Evolutionary conservation across 2,797 vertebrate species (phyloP).

Genomic region (Brotula barbata): DNA sequence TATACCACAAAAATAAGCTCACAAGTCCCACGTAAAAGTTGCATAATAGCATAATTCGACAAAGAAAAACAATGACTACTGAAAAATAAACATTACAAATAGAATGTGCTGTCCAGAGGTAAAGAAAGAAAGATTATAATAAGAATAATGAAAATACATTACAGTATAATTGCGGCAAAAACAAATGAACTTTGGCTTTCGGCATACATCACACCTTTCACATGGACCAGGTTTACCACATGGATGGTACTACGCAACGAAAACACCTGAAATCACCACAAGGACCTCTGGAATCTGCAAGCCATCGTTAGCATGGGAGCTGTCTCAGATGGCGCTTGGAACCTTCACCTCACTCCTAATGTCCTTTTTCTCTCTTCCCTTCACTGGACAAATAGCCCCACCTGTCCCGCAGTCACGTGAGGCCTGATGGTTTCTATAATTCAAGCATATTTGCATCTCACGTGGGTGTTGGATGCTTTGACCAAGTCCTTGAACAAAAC

Average conservation of each 20-base stretch:
- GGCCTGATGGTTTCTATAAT: neutral
- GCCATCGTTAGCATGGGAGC: slow-evolving; percentile 8
- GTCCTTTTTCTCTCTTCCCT: neutral
- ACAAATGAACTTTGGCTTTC: neutral
- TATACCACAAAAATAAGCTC: too few relatives aligned
- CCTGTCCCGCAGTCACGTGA: slow-evolving; percentile 16
- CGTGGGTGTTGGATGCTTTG: neutral
- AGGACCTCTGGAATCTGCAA: slow-evolving; percentile 37
- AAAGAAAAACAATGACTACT: too few relatives aligned
- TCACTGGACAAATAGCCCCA: slow-evolving; percentile 2
- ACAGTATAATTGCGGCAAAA: too few relatives aligned
- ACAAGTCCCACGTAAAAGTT: too few relatives aligned
- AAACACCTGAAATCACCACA: slow-evolving; percentile 18
- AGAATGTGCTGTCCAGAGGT: too few relatives aligned
- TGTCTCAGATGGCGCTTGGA: neutral
- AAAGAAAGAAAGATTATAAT: too few relatives aligned
- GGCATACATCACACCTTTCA: slow-evolving; percentile 3
- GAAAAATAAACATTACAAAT: too few relatives aligned
- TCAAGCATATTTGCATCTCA: neutral
- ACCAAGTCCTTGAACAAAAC: neutral
- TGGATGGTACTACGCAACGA: neutral
- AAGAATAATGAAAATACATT: too few relatives aligned
- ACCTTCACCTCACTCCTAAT: neutral
- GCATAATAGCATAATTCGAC: too few relatives aligned
- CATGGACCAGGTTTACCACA: neutral